phyloP scores from a whole-genome alignment of 2,113 vertebrate species.

The Heterochromis multidens region DNA sequence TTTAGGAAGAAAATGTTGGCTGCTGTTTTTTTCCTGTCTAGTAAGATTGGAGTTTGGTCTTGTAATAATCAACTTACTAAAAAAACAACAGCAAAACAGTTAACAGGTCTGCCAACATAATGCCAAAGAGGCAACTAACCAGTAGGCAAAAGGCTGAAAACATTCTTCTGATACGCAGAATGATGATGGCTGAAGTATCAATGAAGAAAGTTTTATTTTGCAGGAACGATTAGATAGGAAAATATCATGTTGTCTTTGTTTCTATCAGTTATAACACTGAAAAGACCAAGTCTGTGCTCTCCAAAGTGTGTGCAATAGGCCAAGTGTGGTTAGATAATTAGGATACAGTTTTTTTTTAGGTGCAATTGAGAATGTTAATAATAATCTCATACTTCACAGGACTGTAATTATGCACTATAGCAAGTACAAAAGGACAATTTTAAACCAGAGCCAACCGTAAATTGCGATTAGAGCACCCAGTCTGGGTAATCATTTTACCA shows the following conservation, averaged over 20 bases:
- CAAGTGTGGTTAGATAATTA: background rate
- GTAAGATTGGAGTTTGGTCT: background rate
- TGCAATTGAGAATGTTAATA: background rate
- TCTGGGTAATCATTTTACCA: background rate
- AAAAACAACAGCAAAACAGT: background rate
- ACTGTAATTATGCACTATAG: background rate
- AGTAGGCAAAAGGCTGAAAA: background rate
- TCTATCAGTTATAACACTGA: background rate
- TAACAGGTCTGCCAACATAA: background rate
- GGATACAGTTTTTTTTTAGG: background rate
- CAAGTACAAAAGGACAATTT: background rate
- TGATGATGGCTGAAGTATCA: background rate
- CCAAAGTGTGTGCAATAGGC: background rate
- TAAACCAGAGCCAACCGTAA: background rate
- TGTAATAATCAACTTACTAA: background rate
- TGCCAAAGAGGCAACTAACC: background rate
- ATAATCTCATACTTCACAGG: background rate
- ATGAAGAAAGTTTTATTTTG: background rate
- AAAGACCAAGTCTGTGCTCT: background rate
- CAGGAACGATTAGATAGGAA: background rate
- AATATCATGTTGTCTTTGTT: background rate
- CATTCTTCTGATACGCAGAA: background rate
- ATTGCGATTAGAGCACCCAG: background rate
- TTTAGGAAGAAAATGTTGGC: background rate
- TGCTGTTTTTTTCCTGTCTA: background rate